Conservation (phyloP, 2,113 vertebrate genomes). For the Lepus timidus region DNA sequence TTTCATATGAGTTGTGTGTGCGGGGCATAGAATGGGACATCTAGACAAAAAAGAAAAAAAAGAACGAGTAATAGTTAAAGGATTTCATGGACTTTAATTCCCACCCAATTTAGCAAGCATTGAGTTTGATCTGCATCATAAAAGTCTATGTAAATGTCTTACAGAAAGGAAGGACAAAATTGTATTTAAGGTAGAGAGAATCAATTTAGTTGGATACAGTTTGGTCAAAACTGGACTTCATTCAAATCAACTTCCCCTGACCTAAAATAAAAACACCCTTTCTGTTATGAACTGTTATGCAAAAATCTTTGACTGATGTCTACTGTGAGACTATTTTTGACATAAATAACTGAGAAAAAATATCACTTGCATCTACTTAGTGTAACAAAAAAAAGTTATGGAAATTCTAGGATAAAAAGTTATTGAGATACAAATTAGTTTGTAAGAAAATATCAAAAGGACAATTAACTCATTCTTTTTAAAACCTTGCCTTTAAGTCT, state of each 20-base stretch:
- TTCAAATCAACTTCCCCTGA: constrained; percentile 83
- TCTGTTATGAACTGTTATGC: constrained; percentile 71
- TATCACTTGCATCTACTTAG: constrained; percentile 76
- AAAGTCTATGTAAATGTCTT: constrained; percentile 83
- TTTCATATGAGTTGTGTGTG: background rate
- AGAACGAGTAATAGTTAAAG: constrained; percentile 79
- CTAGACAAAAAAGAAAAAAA: background rate
- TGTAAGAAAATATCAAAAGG: constrained; percentile 65
- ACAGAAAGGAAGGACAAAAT: constrained; percentile 65
- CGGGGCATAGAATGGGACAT: background rate
- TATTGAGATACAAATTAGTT: constrained; percentile 76
- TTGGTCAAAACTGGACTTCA: constrained; percentile 83
- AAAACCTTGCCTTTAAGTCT: constrained; percentile 57
- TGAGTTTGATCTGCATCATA: constrained; percentile 88
- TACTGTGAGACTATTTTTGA: constrained; percentile 78
- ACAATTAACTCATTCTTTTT: constrained; percentile 55
- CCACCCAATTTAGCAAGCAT: constrained; percentile 87
- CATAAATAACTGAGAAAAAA: constrained; percentile 69
- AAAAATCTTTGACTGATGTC: constrained; percentile 73
- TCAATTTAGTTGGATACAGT: constrained; percentile 83
- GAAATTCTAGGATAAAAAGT: constrained; percentile 71
- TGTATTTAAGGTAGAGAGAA: constrained; percentile 85
- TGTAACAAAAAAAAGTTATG: constrained; percentile 70
- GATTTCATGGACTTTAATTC: constrained; percentile 89
- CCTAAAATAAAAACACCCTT: constrained; percentile 75